phyloP scores from a whole-genome alignment of 1,140 invertebrate genomes.

The Drosophila mayri region DNA sequence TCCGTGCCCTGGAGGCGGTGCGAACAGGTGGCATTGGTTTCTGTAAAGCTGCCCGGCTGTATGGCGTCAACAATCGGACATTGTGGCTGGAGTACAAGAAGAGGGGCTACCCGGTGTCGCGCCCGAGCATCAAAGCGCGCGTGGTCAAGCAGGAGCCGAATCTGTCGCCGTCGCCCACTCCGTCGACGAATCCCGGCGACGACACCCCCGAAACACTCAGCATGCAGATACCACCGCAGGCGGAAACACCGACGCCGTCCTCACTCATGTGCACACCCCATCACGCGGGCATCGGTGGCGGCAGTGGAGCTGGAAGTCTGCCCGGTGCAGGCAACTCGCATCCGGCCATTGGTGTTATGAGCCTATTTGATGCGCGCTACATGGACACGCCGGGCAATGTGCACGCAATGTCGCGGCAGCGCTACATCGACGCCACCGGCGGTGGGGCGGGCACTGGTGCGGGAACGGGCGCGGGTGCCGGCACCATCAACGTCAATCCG shows the following conservation, averaged over 20 bases:
- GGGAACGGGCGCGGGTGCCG: constrained; percentile 67
- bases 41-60: constrained; percentile 92
- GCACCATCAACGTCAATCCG: constrained; percentile 84
- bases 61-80: constrained; percentile 93
- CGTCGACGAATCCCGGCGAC: constrained; percentile 74
- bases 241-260: constrained; percentile 85
- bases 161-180: constrained; percentile 86
- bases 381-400: constrained; percentile 86
- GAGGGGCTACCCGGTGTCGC: constrained; percentile 91
- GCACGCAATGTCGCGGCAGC: constrained; percentile 85
- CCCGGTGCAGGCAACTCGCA: constrained; percentile 75
- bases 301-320: constrained; percentile 46
- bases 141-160: constrained; percentile 88
- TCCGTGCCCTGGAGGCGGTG: constrained; percentile 91
- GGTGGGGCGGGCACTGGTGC: constrained; percentile 60
- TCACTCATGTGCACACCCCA: constrained; percentile 85
- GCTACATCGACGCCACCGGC: constrained; percentile 85
- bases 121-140: constrained; percentile 90
- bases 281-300: constrained; percentile 50
- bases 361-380: constrained; percentile 87
- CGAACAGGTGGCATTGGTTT: constrained; percentile 93
- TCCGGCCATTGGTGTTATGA: constrained; percentile 86
- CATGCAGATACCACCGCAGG: constrained; percentile 86
- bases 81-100: constrained; percentile 94
- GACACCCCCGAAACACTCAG: constrained; percentile 85